Percentiles rank a stretch among this genome's conserved stretches.
These are phyloP conservation scores for Pterocles gutturalis DNA, from an alignment of 2,113 vertebrate species.

Conservation along the genomic window DNA sequence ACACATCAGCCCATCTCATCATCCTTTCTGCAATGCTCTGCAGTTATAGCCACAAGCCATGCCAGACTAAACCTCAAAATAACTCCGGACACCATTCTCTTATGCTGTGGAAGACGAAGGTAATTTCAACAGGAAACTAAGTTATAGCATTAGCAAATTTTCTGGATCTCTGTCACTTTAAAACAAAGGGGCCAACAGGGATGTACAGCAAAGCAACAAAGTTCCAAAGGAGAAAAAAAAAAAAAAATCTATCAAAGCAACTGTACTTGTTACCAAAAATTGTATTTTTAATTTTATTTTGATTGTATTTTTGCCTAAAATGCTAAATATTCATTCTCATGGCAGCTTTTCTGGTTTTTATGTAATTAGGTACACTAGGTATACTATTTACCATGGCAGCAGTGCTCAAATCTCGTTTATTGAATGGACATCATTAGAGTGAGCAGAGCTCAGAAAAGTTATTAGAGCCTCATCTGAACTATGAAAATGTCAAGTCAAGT, in stretches of 20 bases:
- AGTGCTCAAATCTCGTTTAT: slow-evolving; percentile 28
- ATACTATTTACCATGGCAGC: slow-evolving; percentile 24
- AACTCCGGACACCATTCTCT: background rate
- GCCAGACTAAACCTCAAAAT: background rate
- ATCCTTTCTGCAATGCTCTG: background rate
- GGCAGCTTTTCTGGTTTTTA: background rate
- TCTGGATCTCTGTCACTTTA: background rate
- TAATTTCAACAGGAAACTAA: background rate
- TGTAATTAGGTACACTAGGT: slow-evolving; percentile 34
- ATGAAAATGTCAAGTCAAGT: slow-evolving; percentile 73
- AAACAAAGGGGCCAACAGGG: background rate
- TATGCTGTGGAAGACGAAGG: background rate
- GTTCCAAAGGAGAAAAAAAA: background rate
- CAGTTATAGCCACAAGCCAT: background rate
- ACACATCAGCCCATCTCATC: background rate
- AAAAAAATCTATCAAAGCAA: background rate
- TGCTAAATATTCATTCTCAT: background rate
- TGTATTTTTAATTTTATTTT: background rate
- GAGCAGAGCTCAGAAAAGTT: slow-evolving; percentile 69
- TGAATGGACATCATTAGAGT: slow-evolving; percentile 76
- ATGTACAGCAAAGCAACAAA: background rate
- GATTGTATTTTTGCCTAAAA: background rate
- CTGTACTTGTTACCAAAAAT: background rate
- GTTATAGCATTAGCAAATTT: background rate
- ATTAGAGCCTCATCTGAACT: slow-evolving; percentile 74